phyloP scores from a whole-genome alignment of 2,113 vertebrate species.

The Xenotilapia caudafasciata region DNA sequence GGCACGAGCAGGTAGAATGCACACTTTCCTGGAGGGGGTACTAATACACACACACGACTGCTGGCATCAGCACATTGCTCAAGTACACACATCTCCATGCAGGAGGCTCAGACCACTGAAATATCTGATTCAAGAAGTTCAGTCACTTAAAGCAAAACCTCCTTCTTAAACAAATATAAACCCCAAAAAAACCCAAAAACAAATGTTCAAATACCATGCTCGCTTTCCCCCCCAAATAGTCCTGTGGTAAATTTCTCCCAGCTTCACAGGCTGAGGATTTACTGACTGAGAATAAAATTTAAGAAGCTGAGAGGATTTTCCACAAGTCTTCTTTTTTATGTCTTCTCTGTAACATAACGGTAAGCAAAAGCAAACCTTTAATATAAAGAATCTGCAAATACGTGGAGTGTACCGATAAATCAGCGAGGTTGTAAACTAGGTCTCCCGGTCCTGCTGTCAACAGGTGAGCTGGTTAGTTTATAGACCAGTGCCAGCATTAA shows the following conservation, averaged over 20 bases:
- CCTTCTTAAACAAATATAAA: background rate
- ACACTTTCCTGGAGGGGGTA: background rate
- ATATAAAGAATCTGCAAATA: background rate
- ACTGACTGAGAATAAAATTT: background rate
- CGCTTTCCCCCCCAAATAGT: background rate
- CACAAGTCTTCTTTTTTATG: no score
- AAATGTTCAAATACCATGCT: background rate
- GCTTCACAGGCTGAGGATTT: background rate
- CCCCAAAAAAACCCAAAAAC: accelerated
- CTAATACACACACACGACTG: background rate
- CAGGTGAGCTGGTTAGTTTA: background rate
- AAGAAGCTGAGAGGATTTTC: conserved; percentile 2
- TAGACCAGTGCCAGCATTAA: background rate
- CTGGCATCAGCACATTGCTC: background rate
- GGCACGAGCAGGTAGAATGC: conserved; percentile 80
- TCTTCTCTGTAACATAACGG: no score
- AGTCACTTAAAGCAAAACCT: background rate
- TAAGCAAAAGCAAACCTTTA: background rate
- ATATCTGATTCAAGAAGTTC: background rate
- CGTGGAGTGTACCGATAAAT: background rate
- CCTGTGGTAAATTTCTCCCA: background rate
- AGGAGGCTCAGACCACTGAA: background rate
- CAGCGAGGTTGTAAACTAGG: background rate
- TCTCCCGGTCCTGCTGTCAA: background rate
- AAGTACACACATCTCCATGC: background rate